A percentile compares a stretch with the other conserved stretches of the same genome.
Conservation (phyloP, 2,797 vertebrate genomes). For the Centropyge bicolor region DNA sequence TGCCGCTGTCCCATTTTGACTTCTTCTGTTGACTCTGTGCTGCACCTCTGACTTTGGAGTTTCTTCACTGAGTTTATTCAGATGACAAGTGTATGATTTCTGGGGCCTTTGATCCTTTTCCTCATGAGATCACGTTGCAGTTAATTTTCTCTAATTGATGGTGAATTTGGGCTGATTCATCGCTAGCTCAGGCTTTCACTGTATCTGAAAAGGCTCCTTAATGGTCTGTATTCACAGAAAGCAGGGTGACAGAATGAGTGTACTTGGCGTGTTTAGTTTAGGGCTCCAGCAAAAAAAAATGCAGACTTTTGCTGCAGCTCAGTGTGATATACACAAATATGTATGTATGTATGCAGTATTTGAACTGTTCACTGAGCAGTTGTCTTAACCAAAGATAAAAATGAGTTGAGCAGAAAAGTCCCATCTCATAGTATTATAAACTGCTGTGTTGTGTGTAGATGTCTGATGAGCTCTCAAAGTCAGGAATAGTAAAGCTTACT, state of each 20-base stretch:
- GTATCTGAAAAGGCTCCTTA: background rate
- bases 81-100: conserved; percentile 7
- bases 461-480: background rate
- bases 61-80: background rate
- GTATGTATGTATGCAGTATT: background rate
- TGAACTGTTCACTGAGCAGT: background rate
- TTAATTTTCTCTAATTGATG: conserved; percentile 8
- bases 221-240: background rate
- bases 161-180: background rate
- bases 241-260: background rate
- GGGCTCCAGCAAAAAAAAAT: background rate
- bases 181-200: background rate
- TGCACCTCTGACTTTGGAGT: background rate
- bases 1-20: background rate
- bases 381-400: background rate
- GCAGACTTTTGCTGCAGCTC: background rate
- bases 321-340: no score
- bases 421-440: background rate
- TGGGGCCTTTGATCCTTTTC: background rate
- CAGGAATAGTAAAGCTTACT: background rate
- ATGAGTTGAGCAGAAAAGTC: background rate
- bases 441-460: background rate
- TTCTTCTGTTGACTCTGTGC: background rate
- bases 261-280: no score
- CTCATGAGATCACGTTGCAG: background rate